Percentiles rank a stretch among this genome's conserved stretches.
phyloP scores from a whole-genome alignment of 1,140 invertebrate species.

The Anoplophora glabripennis region DNA sequence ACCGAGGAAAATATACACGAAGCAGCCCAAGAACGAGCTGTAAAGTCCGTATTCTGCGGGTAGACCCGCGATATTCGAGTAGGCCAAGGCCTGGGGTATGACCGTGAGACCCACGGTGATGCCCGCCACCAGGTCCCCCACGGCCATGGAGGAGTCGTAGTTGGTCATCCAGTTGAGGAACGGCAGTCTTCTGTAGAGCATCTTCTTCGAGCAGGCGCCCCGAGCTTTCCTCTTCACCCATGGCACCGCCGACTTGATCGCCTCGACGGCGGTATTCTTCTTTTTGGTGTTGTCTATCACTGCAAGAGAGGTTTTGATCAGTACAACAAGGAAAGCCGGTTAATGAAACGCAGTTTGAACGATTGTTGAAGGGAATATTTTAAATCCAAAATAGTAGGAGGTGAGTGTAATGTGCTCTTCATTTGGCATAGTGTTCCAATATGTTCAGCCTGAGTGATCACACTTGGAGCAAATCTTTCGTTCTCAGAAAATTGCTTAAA shows the following conservation, averaged over 20 bases:
- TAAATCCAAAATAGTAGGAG: no score
- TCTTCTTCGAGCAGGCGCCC: conserved; percentile 60
- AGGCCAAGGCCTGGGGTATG: conserved; percentile 78
- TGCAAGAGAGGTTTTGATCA: conserved; percentile 3
- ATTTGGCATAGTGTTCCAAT: no score
- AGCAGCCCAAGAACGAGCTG: conserved; percentile 85
- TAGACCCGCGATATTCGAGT: conserved; percentile 78
- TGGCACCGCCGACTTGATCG: conserved; percentile 34
- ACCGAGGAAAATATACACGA: conserved; percentile 88
- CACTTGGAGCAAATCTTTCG: no score
- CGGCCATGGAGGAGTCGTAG: conserved; percentile 63
- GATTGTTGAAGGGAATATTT: background rate
- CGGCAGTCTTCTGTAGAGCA: conserved; percentile 66
- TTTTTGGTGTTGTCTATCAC: conserved; percentile 32
- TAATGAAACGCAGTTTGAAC: background rate
- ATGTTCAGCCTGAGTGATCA: no score
- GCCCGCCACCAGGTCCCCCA: conserved; percentile 78
- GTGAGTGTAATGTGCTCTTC: no score
- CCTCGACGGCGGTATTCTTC: conserved; percentile 17
- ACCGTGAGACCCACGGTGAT: conserved; percentile 83
- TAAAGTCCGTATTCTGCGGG: conserved; percentile 85
- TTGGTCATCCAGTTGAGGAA: conserved; percentile 70
- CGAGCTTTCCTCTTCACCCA: conserved; percentile 40
- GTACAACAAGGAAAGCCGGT: background rate
- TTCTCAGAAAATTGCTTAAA: no score